Evolutionary conservation across 2,113 vertebrate species (phyloP).

Genomic region (Globicephala melas): DNA sequence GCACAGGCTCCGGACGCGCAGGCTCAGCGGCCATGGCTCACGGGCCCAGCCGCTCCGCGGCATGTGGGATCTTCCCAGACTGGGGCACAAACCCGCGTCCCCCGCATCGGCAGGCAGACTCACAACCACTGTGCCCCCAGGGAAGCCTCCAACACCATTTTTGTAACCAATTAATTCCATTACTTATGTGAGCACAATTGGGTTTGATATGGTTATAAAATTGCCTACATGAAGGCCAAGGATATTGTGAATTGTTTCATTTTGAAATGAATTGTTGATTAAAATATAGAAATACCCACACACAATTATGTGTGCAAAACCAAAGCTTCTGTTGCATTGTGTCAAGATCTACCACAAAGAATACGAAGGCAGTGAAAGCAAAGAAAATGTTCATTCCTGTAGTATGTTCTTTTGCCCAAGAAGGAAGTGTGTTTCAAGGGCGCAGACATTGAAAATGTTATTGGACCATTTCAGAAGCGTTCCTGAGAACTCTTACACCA

Average conservation of each 20-base stretch:
- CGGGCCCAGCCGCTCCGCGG: too few species aligned
- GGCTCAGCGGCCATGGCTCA: too few species aligned
- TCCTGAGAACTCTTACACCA: not conserved
- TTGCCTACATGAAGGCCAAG: not conserved
- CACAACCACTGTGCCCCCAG: rapidly evolving
- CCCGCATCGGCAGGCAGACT: too few species aligned
- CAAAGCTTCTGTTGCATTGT: not conserved
- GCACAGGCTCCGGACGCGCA: too few species aligned
- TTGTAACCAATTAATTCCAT: conserved; percentile 11
- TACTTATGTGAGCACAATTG: not conserved
- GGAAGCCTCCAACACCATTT: not conserved
- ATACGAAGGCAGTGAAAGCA: not conserved
- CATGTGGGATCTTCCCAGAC: too few species aligned
- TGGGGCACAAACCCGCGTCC: too few species aligned
- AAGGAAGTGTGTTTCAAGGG: not conserved
- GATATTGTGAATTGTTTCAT: not conserved
- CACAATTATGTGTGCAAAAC: not conserved
- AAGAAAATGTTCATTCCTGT: not conserved
- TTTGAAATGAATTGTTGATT: not conserved
- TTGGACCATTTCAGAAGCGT: not conserved
- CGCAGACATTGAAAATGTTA: not conserved
- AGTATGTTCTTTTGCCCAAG: rapidly evolving
- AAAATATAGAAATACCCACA: not conserved
- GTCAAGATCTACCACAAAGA: not conserved
- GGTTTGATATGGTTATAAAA: not conserved